Base-by-base conservation (phyloP, 92 coral and sea anemone genomes). In the Bergia sp. region DNA sequence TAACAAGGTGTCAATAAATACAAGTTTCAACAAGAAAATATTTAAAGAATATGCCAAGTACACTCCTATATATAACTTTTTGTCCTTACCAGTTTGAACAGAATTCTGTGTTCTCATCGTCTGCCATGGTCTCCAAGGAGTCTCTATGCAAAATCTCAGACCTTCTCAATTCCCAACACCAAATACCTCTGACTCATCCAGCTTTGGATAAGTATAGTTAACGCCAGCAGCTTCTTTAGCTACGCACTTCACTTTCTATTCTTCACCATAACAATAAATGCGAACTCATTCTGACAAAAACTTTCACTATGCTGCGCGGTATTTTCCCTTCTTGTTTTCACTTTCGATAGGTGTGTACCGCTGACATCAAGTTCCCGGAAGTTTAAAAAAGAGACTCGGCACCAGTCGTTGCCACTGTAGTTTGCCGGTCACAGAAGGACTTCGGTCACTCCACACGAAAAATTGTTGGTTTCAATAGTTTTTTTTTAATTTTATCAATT, bases 41-140 rank as follows among this genome's bases (percentile, higher is more conserved):
- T 16, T n/a, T 37, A 1, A 36, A 9, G 13, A 38, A 11, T 15
- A 37, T 29, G 29, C 41, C 18, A 73, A 73, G 41, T 36, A 38
- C 1, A 73, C 16, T 12, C 58, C 58, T 11, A 53, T 53, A 21
- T 44, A 29, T 7, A 21, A 20, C 6, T 15, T 16, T 13, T 3
- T 77, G 18, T 37, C 58, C 86, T 23, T 82, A 82, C 86, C 86
- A 82, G 74, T 82, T 82, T 42, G 86, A 82, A 61, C 86, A 82
- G 74, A 64, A 82, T 3, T 82, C 74, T 3, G 76, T 82, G 20
- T 61, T 66, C 86, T 82, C 86, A 6, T 82, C 86, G 69, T 82
- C 75, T 45, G 45, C 71, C 81, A 38, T 82, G 40, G 11, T n/a
- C 44, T 7, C 55, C 1, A 50, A 45, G 49, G 49, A 45, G 85